phyloP scores from a whole-genome alignment of 2,888 invertebrate species.

The Tenthredo notha region DNA sequence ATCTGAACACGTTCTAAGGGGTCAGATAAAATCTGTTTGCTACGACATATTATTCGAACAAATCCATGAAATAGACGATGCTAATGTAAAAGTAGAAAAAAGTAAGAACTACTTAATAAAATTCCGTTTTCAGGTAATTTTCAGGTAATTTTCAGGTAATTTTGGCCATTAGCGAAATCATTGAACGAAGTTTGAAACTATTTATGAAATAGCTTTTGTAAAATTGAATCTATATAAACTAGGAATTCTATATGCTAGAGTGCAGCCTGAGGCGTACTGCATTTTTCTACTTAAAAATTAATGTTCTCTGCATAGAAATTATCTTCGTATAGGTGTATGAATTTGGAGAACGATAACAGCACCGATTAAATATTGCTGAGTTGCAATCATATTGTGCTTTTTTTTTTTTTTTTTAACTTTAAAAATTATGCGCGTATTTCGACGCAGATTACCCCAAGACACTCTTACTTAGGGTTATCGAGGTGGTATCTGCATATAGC shows the following conservation, averaged over 20 bases:
- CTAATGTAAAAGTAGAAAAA: not conserved
- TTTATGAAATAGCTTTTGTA: not conserved
- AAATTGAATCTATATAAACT: not conserved
- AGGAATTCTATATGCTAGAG: not conserved
- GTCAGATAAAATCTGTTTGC: not conserved
- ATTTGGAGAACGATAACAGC: not conserved
- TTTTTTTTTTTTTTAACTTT: not conserved
- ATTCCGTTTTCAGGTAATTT: not conserved
- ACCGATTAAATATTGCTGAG: not conserved
- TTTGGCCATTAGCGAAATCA: not conserved
- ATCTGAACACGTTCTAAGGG: not conserved
- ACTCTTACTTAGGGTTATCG: constrained; percentile 55
- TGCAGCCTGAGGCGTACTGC: not conserved
- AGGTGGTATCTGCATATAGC: constrained; percentile 61
- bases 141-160: not conserved
- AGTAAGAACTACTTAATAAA: not conserved
- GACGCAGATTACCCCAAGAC: constrained; percentile 60
- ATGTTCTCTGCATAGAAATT: not conserved
- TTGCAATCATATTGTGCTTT: not conserved
- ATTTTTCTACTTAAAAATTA: not conserved
- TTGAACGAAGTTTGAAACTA: not conserved
- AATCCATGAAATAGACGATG: not conserved
- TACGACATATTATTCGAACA: not conserved
- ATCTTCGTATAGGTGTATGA: not conserved
- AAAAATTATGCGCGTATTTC: not conserved